Conservation (phyloP, 2,113 vertebrate species). For the Aspiorhynchus laticeps region DNA sequence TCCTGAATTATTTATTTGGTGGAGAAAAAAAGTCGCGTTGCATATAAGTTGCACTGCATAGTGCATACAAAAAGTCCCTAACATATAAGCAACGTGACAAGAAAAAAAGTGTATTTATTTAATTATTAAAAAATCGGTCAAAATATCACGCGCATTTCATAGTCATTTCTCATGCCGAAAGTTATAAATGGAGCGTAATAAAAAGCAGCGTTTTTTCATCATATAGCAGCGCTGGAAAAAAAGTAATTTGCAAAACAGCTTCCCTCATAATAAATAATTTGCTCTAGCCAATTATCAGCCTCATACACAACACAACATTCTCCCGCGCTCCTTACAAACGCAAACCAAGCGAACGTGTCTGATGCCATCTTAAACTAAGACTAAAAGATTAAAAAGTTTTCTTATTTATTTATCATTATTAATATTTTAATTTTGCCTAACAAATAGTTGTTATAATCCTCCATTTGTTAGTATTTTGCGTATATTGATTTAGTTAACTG, state of each 20-base stretch:
- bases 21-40: conserved; percentile 6
- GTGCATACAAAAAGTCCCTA: neutral
- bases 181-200: neutral
- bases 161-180: neutral
- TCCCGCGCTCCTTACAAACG: neutral
- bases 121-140: neutral
- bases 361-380: neutral
- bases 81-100: neutral
- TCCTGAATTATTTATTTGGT: conserved; percentile 23
- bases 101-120: neutral
- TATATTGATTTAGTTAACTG: neutral
- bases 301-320: neutral
- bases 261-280: conserved; percentile 4
- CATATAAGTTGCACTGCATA: neutral
- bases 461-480: neutral
- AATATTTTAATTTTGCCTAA: neutral
- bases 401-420: too few relatives aligned
- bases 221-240: neutral
- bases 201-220: neutral
- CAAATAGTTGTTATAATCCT: neutral
- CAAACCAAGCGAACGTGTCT: neutral
- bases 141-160: neutral
- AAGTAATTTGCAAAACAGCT: neutral
- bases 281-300: neutral
- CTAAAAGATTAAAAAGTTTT: neutral